phyloP scores from a whole-genome alignment of 2,113 vertebrate genomes.

The Callorhinus ursinus region DNA sequence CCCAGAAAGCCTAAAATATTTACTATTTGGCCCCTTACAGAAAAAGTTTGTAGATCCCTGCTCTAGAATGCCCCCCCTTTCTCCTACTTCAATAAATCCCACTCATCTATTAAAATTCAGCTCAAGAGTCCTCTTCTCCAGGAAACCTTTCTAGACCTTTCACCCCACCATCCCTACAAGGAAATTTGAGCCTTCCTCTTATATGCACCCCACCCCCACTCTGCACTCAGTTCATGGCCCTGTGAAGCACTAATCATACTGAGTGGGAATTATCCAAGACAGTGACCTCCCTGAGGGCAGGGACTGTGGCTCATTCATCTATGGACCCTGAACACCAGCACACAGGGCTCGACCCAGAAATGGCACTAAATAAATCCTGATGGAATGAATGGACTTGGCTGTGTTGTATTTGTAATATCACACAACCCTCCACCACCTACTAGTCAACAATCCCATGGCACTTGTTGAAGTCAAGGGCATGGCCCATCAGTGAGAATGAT shows the following conservation, averaged over 20 bases:
- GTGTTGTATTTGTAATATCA: not conserved
- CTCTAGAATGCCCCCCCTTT: not conserved
- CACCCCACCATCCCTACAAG: not conserved
- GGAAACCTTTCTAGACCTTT: conserved; percentile 19
- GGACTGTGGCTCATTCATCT: not conserved
- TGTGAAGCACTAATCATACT: not conserved
- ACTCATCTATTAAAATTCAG: not conserved
- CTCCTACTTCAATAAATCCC: not conserved
- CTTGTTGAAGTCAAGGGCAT: not conserved
- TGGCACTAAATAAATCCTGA: not conserved
- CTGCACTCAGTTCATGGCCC: not conserved
- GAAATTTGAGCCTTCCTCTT: not conserved
- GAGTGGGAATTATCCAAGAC: not conserved
- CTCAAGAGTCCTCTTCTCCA: not conserved
- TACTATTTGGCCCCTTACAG: not conserved
- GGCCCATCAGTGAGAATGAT: not conserved
- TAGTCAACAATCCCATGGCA: not conserved
- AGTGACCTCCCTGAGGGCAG: not conserved
- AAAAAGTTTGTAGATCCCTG: not conserved
- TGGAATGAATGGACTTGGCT: not conserved
- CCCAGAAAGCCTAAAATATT: conserved; percentile 23
- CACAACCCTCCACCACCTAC: not conserved
- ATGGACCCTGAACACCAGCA: not conserved
- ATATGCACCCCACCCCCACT: not conserved
- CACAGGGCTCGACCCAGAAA: not conserved